A percentile compares a stretch with the other conserved stretches of the same genome.
Conservation (phyloP, 2,888 invertebrate species). For the Ectropis crepuscularia region DNA sequence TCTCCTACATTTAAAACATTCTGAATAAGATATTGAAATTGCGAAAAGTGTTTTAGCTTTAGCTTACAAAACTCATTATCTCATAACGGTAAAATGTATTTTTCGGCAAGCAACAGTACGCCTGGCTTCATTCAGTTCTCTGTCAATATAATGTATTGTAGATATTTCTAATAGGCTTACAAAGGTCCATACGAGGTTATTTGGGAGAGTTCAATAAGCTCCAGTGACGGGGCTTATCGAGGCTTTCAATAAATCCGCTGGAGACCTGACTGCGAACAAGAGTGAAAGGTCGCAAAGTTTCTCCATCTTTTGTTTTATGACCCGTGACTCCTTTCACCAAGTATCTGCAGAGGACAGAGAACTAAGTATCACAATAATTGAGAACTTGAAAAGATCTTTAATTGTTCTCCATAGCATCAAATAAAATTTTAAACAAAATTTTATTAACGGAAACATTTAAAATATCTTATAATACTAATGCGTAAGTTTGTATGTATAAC, state of each 20-base stretch:
- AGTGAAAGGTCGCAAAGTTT: constrained; percentile 2
- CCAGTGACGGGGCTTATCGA: constrained; percentile 13
- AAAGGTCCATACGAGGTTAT: constrained; percentile 17
- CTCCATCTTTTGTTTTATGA: constrained; percentile 3
- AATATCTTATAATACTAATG: too few relatives aligned
- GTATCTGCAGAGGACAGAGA: too few relatives aligned
- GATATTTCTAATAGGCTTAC: constrained; percentile 25
- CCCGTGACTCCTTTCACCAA: background rate
- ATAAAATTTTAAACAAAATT: too few relatives aligned
- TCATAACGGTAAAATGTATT: background rate
- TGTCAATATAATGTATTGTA: constrained; percentile 9
- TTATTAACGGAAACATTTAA: too few relatives aligned
- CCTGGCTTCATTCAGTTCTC: background rate
- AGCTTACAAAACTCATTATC: too few relatives aligned
- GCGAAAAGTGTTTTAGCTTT: too few relatives aligned
- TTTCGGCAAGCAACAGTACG: background rate
- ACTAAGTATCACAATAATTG: too few relatives aligned
- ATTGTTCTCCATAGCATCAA: too few relatives aligned
- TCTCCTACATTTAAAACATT: too few relatives aligned
- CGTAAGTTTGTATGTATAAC: too few relatives aligned
- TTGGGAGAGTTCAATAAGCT: constrained; percentile 22
- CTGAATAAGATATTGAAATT: too few relatives aligned
- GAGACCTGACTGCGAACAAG: background rate
- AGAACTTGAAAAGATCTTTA: too few relatives aligned
- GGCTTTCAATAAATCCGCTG: constrained; percentile 11